Evolutionary conservation across 2,797 vertebrate genomes (phyloP).

Genomic region (Pangasius sanitwongsei): DNA sequence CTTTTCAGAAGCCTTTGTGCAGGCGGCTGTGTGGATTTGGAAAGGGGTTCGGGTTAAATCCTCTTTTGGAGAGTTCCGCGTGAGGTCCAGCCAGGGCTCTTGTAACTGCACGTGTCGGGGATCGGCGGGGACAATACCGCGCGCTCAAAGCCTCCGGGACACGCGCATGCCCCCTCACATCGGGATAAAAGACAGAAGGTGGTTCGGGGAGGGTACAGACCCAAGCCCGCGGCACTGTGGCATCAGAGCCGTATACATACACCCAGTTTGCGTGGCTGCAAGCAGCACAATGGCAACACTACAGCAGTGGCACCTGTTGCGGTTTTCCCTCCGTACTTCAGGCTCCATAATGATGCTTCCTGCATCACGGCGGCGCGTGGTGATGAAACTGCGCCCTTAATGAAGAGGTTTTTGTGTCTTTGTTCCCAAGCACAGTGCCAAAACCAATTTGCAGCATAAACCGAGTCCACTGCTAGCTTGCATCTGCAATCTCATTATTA

Average conservation of each 20-base stretch:
- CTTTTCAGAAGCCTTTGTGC: conserved; percentile 60
- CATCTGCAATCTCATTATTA: conserved; percentile 72
- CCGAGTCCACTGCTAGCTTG: conserved; percentile 53
- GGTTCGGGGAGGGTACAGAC: conserved; percentile 28
- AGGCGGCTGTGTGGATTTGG: conserved; percentile 62
- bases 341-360: conserved; percentile 41
- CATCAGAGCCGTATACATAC: not conserved
- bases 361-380: conserved; percentile 40
- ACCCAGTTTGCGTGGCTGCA: not conserved
- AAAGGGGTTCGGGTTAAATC: conserved; percentile 67
- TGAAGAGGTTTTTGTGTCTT: conserved; percentile 58
- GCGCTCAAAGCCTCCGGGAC: conserved; percentile 64
- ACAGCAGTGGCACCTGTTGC: conserved; percentile 57
- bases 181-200: conserved; percentile 48
- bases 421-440: conserved; percentile 68
- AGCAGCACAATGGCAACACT: conserved; percentile 9
- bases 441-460: conserved; percentile 67
- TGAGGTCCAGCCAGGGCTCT: conserved; percentile 67
- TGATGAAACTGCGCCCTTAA: conserved; percentile 46
- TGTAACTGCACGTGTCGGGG: conserved; percentile 72
- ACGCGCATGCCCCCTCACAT: conserved; percentile 62
- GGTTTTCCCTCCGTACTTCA: conserved; percentile 14
- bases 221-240: conserved; percentile 18
- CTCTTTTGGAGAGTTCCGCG: conserved; percentile 69
- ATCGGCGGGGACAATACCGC: conserved; percentile 63